A percentile compares a stretch with the other conserved stretches of the same genome.
These are phyloP conservation scores for Julus scandinavius DNA, from an alignment of 2,888 invertebrate species.

Conservation along the genomic window DNA sequence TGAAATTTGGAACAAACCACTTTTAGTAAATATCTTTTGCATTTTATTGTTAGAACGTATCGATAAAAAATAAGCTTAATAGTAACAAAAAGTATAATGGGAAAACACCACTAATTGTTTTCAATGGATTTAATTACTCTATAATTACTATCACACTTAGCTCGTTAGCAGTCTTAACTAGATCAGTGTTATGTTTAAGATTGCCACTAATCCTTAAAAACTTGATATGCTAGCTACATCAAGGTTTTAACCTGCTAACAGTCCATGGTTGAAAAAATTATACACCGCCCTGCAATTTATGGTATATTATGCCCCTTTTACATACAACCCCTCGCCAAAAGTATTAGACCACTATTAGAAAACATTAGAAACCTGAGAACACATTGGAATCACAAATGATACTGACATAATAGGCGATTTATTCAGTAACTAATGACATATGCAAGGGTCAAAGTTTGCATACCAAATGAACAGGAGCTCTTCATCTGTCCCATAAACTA, in stretches of 20 bases:
- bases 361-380: too few relatives aligned
- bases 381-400: too few relatives aligned
- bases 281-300: background rate
- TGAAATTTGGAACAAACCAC: slow-evolving; percentile 35
- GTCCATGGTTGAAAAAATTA: background rate
- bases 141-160: background rate
- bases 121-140: slow-evolving; percentile 8
- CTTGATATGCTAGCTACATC: too few relatives aligned
- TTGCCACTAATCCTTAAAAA: background rate
- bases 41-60: background rate
- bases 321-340: too few relatives aligned
- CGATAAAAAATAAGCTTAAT: background rate
- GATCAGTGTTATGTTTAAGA: background rate
- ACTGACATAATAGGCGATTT: too few relatives aligned
- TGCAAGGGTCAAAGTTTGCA: too few relatives aligned
- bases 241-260: too few relatives aligned
- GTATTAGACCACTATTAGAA: too few relatives aligned
- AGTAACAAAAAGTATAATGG: background rate
- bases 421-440: too few relatives aligned
- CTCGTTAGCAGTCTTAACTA: slow-evolving; percentile 8
- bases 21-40: slow-evolving; percentile 11
- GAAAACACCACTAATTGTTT: background rate
- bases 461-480: too few relatives aligned
- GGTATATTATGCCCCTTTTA: too few relatives aligned
- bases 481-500: too few relatives aligned